Evolutionary conservation across 2,797 vertebrate genomes (phyloP), one percentile per base, ranked within the genome.

Genomic region (Geotrypetes seraphini): DNA sequence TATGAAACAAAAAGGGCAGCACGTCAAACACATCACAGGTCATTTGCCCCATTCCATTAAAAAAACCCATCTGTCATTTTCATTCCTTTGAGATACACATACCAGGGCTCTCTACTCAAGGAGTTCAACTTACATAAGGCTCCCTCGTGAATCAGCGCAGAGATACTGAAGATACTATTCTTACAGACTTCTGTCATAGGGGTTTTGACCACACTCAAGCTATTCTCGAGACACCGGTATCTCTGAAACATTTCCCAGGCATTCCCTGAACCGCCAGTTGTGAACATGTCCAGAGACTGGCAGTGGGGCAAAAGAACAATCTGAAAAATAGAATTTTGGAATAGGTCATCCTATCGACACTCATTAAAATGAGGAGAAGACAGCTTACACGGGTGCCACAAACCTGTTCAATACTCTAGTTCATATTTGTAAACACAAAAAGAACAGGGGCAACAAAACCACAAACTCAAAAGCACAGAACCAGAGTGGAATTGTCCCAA

Each of bases 261-360:
- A 0, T 64, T 84, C 1, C 81, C 90, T 2, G 88, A 84, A 3
- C 86, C 84, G 38, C 83, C 76, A 23, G 60, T 43, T 0, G 82
- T 81, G 71, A 99, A 99, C 36, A 99, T 84, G 33, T 97, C 92
- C 73, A 98, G 61, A 2, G 87, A 95, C 55, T 87, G 92, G 61
- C 92, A 96, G 78, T 91, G 86, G 0, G 95, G 96, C 87, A 98
- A 91, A 60, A 99, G 74, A 43, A 98, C 90, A 8, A 99, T 90
- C 96, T 99, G 32, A 1, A 12, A 42, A 56, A 42, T 9, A 47
- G 48, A 49, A 45, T 57, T 15, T 38, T n/a, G n/a, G n/a, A n/a
- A n/a, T n/a, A n/a, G n/a, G n/a, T n/a, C n/a, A n/a, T n/a, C n/a
- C n/a, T n/a, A n/a, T n/a, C n/a, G n/a, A n/a, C n/a, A n/a, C n/a